Conservation (phyloP, 2,888 invertebrate species). For the Ligdia adustata region DNA sequence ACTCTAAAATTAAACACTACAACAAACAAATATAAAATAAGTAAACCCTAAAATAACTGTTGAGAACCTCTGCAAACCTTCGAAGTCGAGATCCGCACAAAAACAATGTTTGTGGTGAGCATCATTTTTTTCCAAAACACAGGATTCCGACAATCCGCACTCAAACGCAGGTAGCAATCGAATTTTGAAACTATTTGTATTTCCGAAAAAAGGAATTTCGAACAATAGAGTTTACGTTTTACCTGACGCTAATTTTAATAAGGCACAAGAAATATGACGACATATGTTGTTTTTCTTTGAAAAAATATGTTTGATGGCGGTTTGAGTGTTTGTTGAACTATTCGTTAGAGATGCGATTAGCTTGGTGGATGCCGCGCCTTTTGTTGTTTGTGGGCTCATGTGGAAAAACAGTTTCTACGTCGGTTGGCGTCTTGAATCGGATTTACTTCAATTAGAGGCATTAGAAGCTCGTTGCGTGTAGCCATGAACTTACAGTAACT, state of each 20-base stretch:
- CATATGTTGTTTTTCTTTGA: conserved; percentile 52
- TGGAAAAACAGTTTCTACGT: conserved; percentile 71
- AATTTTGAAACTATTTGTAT: conserved; percentile 78
- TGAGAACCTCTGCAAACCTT: conserved; percentile 50
- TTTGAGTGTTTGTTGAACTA: conserved; percentile 62
- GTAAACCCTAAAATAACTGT: no score
- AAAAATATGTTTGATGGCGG: conserved; percentile 41
- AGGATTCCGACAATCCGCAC: conserved; percentile 77
- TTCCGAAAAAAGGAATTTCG: conserved; percentile 69
- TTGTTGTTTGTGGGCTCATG: conserved; percentile 51
- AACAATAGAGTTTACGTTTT: conserved; percentile 72
- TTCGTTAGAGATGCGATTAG: conserved; percentile 70
- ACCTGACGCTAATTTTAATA: conserved; percentile 81
- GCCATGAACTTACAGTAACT: conserved; percentile 48
- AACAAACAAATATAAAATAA: no score
- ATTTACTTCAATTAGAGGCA: conserved; percentile 72
- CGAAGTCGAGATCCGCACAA: conserved; percentile 61
- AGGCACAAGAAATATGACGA: conserved; percentile 79
- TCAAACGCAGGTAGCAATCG: conserved; percentile 78
- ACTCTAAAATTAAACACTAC: no score
- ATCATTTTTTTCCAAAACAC: conserved; percentile 69
- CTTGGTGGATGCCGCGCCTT: conserved; percentile 62
- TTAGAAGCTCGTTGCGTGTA: conserved; percentile 47
- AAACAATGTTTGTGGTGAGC: conserved; percentile 83
- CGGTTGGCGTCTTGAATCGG: conserved; percentile 66